Evolutionary conservation across 2,888 invertebrate genomes (phyloP).

Genomic region (Chalcosyrphus nemorum): DNA sequence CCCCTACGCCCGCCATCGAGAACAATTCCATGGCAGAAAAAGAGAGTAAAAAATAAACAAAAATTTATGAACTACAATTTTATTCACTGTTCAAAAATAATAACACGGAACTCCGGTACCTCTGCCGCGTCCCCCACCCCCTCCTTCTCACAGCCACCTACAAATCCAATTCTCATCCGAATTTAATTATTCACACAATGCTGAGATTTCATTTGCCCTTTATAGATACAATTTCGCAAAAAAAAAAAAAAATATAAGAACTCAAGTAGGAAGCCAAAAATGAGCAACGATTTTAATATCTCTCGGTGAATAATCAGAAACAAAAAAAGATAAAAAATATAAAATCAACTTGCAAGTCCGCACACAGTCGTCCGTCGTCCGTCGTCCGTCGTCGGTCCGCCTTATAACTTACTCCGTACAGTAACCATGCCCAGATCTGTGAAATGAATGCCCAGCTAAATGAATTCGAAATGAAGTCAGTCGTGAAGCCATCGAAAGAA

Average conservation of each 20-base stretch:
- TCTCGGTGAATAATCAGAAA: slow-evolving; percentile 45
- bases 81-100: slow-evolving; percentile 51
- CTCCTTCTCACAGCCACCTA: neutral
- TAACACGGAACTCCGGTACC: slow-evolving; percentile 15
- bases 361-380: neutral
- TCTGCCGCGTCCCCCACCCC: neutral
- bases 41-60: neutral
- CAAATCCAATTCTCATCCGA: slow-evolving; percentile 52
- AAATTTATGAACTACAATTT: slow-evolving; percentile 61
- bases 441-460: slow-evolving; percentile 34
- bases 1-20: neutral
- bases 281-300: slow-evolving; percentile 45
- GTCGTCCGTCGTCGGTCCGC: slow-evolving; percentile 18
- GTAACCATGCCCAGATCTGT: slow-evolving; percentile 47
- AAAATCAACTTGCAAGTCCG: slow-evolving; percentile 32
- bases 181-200: slow-evolving; percentile 71
- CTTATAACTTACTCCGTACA: slow-evolving; percentile 42
- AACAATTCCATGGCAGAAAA: neutral
- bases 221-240: slow-evolving; percentile 42
- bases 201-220: slow-evolving; percentile 61
- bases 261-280: slow-evolving; percentile 13
- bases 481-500: slow-evolving; percentile 50
- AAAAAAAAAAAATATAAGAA: neutral
- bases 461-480: slow-evolving; percentile 67
- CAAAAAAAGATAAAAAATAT: slow-evolving; percentile 23